Percentiles rank a stretch among this genome's conserved stretches.
phyloP scores from a whole-genome alignment of 2,888 invertebrate species.

The Troides oblongomaculatus region DNA sequence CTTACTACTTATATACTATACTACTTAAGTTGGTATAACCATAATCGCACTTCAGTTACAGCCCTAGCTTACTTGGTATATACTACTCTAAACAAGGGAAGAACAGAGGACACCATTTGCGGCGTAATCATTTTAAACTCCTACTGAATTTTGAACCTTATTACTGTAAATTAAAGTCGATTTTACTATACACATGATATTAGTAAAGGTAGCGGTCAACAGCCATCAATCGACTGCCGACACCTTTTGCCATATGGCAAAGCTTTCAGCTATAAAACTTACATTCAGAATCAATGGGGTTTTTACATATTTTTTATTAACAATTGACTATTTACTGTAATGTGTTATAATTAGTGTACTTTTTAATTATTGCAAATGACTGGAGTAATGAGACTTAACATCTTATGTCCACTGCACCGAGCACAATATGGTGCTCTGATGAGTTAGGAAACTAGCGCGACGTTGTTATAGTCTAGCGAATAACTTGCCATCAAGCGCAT shows the following conservation, averaged over 20 bases:
- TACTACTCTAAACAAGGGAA: constrained; percentile 1
- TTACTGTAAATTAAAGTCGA: neutral
- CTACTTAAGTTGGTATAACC: neutral
- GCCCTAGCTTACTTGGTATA: neutral
- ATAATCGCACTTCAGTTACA: neutral
- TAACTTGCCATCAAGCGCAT: no score
- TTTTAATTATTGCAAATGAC: neutral
- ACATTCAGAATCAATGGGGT: no score
- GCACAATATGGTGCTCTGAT: no score
- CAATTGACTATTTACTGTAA: no score
- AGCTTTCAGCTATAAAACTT: no score
- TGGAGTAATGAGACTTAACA: neutral
- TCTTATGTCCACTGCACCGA: no score
- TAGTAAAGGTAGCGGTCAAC: neutral
- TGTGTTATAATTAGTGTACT: no score
- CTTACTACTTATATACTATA: no score
- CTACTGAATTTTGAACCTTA: neutral
- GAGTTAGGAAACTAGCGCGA: no score
- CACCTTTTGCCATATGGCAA: neutral
- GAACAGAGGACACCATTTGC: neutral
- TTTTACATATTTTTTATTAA: no score
- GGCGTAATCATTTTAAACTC: neutral
- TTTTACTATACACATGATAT: neutral
- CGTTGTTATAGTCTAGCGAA: no score
- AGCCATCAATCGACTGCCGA: constrained; percentile 3